phyloP scores from a whole-genome alignment of 2,888 invertebrate genomes.

The Orchestes rusci region DNA sequence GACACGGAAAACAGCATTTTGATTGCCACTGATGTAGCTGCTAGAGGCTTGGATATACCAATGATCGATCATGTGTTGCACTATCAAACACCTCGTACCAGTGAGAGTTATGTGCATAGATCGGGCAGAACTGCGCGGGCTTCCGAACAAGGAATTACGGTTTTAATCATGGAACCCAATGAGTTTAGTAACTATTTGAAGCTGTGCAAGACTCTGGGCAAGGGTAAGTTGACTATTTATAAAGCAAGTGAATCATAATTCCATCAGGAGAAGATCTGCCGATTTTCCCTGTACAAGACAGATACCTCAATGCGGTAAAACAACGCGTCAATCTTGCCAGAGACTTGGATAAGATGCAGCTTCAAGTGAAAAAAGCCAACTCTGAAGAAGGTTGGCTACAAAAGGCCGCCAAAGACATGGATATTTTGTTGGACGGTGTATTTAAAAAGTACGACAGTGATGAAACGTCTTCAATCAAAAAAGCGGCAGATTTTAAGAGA shows the following conservation, averaged over 20 bases:
- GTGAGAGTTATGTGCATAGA: constrained; percentile 94
- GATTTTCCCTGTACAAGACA: constrained; percentile 68
- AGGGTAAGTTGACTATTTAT: constrained; percentile 53
- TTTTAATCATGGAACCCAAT: constrained; percentile 83
- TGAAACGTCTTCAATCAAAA: constrained; percentile 35
- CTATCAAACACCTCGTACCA: constrained; percentile 90
- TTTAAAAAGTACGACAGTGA: constrained; percentile 35
- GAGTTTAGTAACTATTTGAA: constrained; percentile 75
- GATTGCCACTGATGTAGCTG: constrained; percentile 95
- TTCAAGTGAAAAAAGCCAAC: constrained; percentile 55
- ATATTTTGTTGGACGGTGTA: constrained; percentile 79
- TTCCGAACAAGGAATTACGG: constrained; percentile 78
- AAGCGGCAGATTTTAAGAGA: constrained; percentile 45
- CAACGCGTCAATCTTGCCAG: constrained; percentile 70
- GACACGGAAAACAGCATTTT: constrained; percentile 66
- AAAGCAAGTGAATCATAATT: not conserved
- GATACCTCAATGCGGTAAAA: constrained; percentile 57
- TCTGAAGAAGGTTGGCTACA: constrained; percentile 78
- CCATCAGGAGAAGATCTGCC: constrained; percentile 80
- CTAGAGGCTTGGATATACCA: constrained; percentile 93
- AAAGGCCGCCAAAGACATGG: constrained; percentile 82
- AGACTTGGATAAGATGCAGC: constrained; percentile 70
- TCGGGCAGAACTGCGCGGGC: constrained; percentile 96
- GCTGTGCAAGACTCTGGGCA: constrained; percentile 75
- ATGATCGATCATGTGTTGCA: constrained; percentile 92